These are phyloP conservation scores for Loxodonta africana DNA, from an alignment of 2,113 vertebrate species.

Conservation along the genomic window DNA sequence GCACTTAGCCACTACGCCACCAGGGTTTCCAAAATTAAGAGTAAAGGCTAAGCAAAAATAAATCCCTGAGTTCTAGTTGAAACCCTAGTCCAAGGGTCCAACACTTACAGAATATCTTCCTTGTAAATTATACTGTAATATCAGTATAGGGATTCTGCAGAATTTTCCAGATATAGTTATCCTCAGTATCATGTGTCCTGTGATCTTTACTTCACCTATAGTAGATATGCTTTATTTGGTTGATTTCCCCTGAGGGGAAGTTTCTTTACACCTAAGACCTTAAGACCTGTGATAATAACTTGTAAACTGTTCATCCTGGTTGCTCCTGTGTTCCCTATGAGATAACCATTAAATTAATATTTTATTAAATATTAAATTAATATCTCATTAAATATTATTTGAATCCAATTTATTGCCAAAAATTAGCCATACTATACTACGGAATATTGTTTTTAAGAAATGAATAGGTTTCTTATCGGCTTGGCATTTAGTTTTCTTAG, in stretches of 20 bases:
- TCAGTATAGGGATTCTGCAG: background rate
- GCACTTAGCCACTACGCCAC: no score
- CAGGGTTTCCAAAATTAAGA: background rate
- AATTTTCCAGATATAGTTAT: background rate
- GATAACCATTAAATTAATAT: background rate
- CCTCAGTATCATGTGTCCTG: slow-evolving; percentile 10
- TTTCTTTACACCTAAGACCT: slow-evolving; percentile 66
- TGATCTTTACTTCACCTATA: slow-evolving; percentile 8
- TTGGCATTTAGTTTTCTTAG: background rate
- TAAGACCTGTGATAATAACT: background rate
- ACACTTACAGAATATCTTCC: background rate
- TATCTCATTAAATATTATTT: slow-evolving; percentile 36
- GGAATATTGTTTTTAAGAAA: background rate
- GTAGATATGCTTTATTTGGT: slow-evolving; percentile 49
- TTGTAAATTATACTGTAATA: background rate
- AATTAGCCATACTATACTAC: background rate
- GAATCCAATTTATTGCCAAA: background rate
- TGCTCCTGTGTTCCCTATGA: background rate
- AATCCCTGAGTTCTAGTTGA: slow-evolving; percentile 18
- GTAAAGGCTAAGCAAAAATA: slow-evolving; percentile 51
- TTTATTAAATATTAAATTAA: background rate
- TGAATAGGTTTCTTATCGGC: background rate
- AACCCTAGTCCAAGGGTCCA: background rate
- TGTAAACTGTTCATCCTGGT: background rate
- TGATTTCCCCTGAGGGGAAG: slow-evolving; percentile 62